These are phyloP conservation scores for Anableps anableps DNA, from an alignment of 2,797 vertebrate species.

Conservation along the genomic window DNA sequence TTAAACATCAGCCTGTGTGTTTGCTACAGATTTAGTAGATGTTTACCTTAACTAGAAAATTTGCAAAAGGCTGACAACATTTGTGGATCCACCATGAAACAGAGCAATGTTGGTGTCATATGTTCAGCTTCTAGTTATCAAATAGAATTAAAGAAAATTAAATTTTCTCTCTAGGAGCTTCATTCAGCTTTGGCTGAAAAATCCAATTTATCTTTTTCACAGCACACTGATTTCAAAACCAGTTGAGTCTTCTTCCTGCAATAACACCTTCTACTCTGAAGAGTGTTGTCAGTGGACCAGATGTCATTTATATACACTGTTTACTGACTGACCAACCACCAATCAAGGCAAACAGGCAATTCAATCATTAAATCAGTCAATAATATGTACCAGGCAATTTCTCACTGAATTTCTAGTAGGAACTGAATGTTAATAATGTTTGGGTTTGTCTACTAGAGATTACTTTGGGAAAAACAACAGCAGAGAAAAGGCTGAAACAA, in stretches of 20 bases:
- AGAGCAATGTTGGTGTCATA: not conserved
- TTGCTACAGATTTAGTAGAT: not conserved
- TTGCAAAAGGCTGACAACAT: too few relatives aligned
- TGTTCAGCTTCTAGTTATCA: not conserved
- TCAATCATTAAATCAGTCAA: too few relatives aligned
- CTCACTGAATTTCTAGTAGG: not conserved
- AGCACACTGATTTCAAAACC: not conserved
- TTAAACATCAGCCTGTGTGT: not conserved
- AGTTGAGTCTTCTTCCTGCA: not conserved
- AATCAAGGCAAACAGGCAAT: not conserved
- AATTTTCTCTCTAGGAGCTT: not conserved
- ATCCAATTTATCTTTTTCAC: not conserved
- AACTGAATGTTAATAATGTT: constrained; percentile 4
- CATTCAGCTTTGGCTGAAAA: not conserved
- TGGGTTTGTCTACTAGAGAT: not conserved
- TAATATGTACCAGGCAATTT: not conserved
- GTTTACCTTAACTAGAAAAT: too few relatives aligned
- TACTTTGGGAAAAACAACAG: not conserved
- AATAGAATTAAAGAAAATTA: not conserved
- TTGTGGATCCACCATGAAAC: not conserved
- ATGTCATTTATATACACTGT: not conserved
- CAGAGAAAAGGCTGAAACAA: not conserved
- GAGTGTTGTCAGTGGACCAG: not conserved
- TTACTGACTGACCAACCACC: not conserved
- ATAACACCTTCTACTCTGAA: not conserved